phyloP scores from a whole-genome alignment of 2,113 vertebrate species.

The Shinisaurus crocodilurus region DNA sequence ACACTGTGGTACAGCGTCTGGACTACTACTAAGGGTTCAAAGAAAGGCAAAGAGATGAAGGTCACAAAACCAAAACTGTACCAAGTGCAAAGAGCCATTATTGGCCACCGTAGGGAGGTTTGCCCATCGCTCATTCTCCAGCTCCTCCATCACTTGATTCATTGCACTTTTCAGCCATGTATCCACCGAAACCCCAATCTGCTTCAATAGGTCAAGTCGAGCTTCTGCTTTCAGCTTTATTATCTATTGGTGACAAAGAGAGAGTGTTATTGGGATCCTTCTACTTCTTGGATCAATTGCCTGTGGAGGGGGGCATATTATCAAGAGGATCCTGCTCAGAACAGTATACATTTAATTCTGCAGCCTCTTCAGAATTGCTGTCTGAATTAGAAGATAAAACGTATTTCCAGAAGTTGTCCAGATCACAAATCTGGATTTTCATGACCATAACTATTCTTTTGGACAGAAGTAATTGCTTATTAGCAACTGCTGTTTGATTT shows the following conservation, averaged over 20 bases:
- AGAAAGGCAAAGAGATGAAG: no score
- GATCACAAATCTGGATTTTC: background rate
- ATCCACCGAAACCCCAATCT: constrained; percentile 95
- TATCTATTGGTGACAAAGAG: constrained; percentile 77
- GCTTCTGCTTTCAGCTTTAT: constrained; percentile 97
- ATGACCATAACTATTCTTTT: background rate
- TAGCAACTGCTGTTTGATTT: background rate
- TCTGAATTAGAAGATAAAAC: background rate
- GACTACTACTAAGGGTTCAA: fast-evolving
- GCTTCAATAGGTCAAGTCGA: constrained; percentile 91
- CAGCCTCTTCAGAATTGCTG: background rate
- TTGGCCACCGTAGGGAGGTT: constrained; percentile 84
- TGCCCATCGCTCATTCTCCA: constrained; percentile 98
- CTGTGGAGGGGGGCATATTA: no score
- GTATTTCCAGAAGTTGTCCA: no score
- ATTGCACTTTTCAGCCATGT: constrained; percentile 97
- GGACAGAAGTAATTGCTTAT: fast-evolving
- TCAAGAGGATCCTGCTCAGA: fast-evolving
- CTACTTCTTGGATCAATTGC: no score
- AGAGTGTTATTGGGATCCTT: background rate
- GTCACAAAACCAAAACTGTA: constrained; percentile 51
- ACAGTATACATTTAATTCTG: background rate
- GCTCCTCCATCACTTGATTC: constrained; percentile 98
- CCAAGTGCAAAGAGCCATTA: constrained; percentile 90
- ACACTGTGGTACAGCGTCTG: background rate